phyloP scores from a whole-genome alignment of 2,113 vertebrate genomes.

The Cygnus atratus region DNA sequence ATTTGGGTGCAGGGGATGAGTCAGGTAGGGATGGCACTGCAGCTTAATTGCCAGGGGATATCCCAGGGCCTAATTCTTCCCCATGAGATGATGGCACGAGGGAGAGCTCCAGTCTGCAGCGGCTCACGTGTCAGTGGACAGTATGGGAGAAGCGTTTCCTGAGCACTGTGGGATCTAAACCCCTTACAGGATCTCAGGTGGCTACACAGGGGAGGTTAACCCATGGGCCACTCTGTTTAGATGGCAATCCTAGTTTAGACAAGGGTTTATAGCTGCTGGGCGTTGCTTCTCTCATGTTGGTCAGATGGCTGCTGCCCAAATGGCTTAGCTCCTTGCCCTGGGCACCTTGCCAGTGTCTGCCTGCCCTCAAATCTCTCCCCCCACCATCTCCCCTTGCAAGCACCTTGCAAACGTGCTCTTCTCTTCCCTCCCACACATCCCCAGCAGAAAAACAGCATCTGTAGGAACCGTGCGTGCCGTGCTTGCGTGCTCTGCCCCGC shows the following conservation, averaged over 20 bases:
- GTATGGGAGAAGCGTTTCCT: neutral
- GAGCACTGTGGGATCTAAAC: neutral
- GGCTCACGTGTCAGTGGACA: neutral
- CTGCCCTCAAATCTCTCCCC: neutral
- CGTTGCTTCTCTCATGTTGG: neutral
- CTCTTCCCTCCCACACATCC: fast-evolving
- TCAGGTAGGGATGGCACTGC: neutral
- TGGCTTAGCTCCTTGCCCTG: neutral
- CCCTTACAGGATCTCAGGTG: neutral
- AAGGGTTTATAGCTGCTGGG: neutral
- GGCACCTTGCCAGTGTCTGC: neutral
- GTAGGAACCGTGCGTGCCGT: fast-evolving
- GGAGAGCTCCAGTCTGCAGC: neutral
- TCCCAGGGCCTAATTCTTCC: neutral
- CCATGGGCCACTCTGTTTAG: neutral
- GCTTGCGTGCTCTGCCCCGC: neutral
- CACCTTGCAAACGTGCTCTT: neutral
- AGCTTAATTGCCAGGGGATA: neutral
- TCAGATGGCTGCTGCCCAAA: neutral
- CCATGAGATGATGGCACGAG: neutral
- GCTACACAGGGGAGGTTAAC: neutral
- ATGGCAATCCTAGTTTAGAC: neutral
- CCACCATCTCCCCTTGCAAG: neutral
- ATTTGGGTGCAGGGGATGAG: neutral
- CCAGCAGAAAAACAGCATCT: neutral